Evolutionary conservation across 2,888 invertebrate species (phyloP).

Genomic region (Schizotus pectinicornis): DNA sequence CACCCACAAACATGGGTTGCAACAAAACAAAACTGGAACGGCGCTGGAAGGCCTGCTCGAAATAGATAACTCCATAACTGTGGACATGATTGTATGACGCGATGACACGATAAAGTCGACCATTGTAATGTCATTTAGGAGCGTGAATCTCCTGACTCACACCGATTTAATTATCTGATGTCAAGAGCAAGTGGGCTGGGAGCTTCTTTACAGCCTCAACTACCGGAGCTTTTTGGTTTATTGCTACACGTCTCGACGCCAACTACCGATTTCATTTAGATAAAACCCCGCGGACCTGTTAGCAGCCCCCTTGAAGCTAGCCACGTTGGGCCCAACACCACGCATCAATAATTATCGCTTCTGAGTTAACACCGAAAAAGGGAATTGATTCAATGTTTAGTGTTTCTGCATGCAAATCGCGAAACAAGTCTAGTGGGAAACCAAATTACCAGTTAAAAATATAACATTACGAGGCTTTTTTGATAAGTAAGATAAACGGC

Average conservation of each 20-base stretch:
- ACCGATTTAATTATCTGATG: conserved; percentile 42
- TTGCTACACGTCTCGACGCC: conserved; percentile 39
- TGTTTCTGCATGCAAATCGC: conserved; percentile 10
- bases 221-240: conserved; percentile 43
- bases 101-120: conserved; percentile 30
- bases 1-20: conserved; percentile 9
- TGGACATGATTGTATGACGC: conserved; percentile 23
- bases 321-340: conserved; percentile 9
- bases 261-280: conserved; percentile 48
- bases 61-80: conserved; percentile 20
- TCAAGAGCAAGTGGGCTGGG: conserved; percentile 36
- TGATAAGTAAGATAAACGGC: too few relatives aligned
- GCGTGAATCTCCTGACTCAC: conserved; percentile 37
- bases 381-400: conserved; percentile 13
- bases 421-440: not conserved
- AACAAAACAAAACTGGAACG: conserved; percentile 6
- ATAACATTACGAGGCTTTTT: too few relatives aligned
- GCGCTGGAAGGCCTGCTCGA: too few relatives aligned
- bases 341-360: conserved; percentile 3
- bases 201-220: conserved; percentile 31
- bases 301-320: conserved; percentile 25
- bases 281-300: conserved; percentile 37
- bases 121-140: conserved; percentile 28
- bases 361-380: conserved; percentile 6
- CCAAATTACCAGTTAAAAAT: too few relatives aligned